A percentile compares a stretch with the other conserved stretches of the same genome.
phyloP scores from a whole-genome alignment of 2,888 invertebrate species.

The Blastobasis adustella region DNA sequence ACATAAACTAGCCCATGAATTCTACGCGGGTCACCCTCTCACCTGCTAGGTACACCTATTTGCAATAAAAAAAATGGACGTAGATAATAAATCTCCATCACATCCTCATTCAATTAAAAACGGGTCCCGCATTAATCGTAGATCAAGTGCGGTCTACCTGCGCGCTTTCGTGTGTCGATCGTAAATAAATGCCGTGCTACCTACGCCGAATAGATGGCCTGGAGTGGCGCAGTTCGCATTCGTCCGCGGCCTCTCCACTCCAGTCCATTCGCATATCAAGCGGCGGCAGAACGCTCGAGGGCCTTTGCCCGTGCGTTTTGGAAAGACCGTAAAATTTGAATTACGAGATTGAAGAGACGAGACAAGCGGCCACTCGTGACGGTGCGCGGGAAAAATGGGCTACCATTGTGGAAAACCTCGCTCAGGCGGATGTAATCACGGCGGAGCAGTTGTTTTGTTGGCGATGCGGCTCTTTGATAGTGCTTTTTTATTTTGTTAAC shows the following conservation, averaged over 20 bases:
- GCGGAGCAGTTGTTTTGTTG: too few species aligned
- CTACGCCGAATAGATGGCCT: conserved; percentile 13
- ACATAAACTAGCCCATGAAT: too few species aligned
- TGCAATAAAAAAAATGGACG: too few species aligned
- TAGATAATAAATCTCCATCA: conserved; percentile 2
- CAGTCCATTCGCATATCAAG: conserved; percentile 34
- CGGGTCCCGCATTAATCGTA: conserved; percentile 5
- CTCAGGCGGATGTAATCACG: too few species aligned
- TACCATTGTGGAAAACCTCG: too few species aligned
- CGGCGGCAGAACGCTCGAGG: conserved; percentile 25
- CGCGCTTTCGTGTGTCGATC: conserved; percentile 16
- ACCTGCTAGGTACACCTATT: too few species aligned
- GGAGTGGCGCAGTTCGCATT: conserved; percentile 17
- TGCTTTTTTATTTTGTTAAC: too few species aligned
- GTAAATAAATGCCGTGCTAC: conserved; percentile 24
- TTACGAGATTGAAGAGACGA: conserved; percentile 5
- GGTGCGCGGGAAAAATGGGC: conserved; percentile 12
- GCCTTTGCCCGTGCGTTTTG: conserved; percentile 20
- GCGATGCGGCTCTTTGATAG: too few species aligned
- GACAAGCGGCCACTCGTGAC: not conserved
- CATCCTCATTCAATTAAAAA: conserved; percentile 12
- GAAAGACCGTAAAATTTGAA: conserved; percentile 8
- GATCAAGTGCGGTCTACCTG: conserved; percentile 13
- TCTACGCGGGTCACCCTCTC: too few species aligned
- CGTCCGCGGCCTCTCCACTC: conserved; percentile 28